phyloP scores from a whole-genome alignment of 2,888 invertebrate genomes.

The Thyatira batis region DNA sequence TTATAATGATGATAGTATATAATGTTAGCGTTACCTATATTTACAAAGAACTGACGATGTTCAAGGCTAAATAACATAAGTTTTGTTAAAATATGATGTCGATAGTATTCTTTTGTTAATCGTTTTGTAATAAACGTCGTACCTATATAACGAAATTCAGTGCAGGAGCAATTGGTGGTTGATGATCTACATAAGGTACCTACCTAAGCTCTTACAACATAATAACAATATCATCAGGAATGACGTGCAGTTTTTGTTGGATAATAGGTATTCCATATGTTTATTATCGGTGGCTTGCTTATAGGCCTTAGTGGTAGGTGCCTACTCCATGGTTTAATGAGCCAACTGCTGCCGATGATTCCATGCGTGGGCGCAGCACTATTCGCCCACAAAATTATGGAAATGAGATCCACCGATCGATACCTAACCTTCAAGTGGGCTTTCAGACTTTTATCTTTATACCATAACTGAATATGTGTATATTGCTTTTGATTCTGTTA shows the following conservation, averaged over 20 bases:
- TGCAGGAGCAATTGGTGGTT: neutral
- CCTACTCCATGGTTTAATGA: neutral
- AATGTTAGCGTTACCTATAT: conserved; percentile 46
- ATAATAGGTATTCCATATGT: neutral
- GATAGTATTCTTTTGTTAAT: neutral
- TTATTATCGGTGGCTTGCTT: neutral
- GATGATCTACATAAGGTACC: neutral
- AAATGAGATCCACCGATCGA: conserved; percentile 7
- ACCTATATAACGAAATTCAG: too few relatives aligned
- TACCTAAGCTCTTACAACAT: neutral
- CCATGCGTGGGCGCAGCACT: conserved; percentile 24
- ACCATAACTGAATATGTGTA: too few relatives aligned
- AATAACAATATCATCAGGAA: too few relatives aligned
- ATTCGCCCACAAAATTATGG: conserved; percentile 20
- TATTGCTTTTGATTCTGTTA: too few relatives aligned
- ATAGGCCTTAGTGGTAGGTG: neutral
- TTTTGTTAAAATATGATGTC: conserved; percentile 11
- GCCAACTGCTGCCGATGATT: conserved; percentile 19
- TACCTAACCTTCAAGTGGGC: neutral
- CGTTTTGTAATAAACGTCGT: neutral
- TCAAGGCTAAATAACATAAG: conserved; percentile 43
- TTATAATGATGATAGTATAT: conserved; percentile 67
- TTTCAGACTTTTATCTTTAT: too few relatives aligned
- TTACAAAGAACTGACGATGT: conserved; percentile 40
- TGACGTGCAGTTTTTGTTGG: neutral